Evolutionary conservation across 2,113 vertebrate genomes (phyloP).

Genomic region (Semicossyphus pulcher): DNA sequence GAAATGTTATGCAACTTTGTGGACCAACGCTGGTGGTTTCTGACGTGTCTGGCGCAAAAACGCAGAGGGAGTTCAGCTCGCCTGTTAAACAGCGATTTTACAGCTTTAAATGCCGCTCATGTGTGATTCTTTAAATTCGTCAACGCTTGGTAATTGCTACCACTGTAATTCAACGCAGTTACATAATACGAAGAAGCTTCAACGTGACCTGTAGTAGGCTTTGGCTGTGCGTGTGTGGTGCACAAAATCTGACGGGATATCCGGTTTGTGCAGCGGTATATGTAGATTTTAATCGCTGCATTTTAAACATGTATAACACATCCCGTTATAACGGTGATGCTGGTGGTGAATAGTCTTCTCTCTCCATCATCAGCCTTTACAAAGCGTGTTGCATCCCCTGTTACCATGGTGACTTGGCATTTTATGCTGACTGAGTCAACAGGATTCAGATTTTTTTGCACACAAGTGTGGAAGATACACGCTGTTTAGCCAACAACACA

Average conservation of each 20-base stretch:
- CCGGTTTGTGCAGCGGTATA: not conserved
- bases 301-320: constrained; percentile 21
- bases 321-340: constrained; percentile 3
- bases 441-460: constrained; percentile 42
- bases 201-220: constrained; percentile 65
- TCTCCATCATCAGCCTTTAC: constrained; percentile 44
- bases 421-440: constrained; percentile 76
- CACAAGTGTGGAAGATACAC: constrained; percentile 22
- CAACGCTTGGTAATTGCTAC: constrained; percentile 37
- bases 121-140: constrained; percentile 37
- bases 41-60: constrained; percentile 16
- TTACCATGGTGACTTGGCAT: constrained; percentile 86
- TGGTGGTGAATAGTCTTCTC: constrained; percentile 8
- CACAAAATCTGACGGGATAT: constrained; percentile 39
- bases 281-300: constrained; percentile 29
- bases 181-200: constrained; percentile 71
- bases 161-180: constrained; percentile 66
- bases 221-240: constrained; percentile 21
- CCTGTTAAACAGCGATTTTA: not conserved
- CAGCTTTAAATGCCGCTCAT: not conserved
- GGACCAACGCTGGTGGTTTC: constrained; percentile 10
- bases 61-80: not conserved
- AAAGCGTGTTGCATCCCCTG: constrained; percentile 78
- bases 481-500: constrained; percentile 7
- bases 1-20: constrained; percentile 75